phyloP scores from a whole-genome alignment of 2,888 invertebrate genomes.

The Parasteatoda lunata region DNA sequence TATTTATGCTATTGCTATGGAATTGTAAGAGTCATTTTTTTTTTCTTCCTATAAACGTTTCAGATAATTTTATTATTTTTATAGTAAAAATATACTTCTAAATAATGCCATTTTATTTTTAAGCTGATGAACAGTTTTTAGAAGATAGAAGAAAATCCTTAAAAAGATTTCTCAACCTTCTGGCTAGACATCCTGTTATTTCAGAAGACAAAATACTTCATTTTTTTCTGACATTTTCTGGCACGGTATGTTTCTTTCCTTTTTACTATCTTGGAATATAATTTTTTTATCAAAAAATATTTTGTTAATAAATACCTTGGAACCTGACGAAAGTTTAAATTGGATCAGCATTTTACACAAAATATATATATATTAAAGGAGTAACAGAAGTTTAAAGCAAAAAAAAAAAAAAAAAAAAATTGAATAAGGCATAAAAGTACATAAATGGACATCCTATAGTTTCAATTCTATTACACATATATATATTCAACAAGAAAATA shows the following conservation, averaged over 20 bases:
- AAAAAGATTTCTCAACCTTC: slow-evolving; percentile 74
- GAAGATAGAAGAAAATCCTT: slow-evolving; percentile 74
- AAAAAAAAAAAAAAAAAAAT: no score
- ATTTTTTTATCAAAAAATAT: not conserved
- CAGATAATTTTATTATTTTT: slow-evolving; percentile 24
- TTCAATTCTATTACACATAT: no score
- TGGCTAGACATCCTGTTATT: slow-evolving; percentile 75
- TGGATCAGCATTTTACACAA: no score
- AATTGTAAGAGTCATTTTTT: not conserved
- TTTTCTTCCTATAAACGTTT: slow-evolving; percentile 6
- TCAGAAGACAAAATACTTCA: slow-evolving; percentile 74
- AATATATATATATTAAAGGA: no score
- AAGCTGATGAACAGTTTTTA: slow-evolving; percentile 75
- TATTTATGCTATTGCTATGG: no score
- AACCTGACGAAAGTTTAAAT: no score
- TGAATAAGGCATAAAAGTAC: no score
- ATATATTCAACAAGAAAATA: no score
- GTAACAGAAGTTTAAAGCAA: no score
- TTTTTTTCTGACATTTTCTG: slow-evolving; percentile 75
- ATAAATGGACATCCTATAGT: no score
- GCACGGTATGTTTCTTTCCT: slow-evolving; percentile 73
- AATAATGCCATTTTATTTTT: slow-evolving; percentile 15
- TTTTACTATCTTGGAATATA: not conserved
- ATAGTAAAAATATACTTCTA: not conserved
- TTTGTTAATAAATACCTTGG: no score